phyloP scores from a whole-genome alignment of 92 coral and sea anemone species.

The Virgularia gustaviana region DNA sequence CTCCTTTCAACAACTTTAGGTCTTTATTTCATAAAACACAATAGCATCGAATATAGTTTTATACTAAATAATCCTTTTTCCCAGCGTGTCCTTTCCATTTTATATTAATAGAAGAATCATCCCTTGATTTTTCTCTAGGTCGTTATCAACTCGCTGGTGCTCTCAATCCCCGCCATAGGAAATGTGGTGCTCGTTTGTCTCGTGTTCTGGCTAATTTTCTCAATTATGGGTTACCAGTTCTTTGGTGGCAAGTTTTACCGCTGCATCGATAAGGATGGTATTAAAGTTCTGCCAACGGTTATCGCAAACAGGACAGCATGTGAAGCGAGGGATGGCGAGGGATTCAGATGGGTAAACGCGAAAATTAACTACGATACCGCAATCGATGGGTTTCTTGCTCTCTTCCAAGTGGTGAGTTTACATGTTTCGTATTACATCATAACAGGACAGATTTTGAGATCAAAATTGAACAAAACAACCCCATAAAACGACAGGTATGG shows the following conservation, averaged over 20 bases:
- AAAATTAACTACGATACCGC: constrained; percentile 89
- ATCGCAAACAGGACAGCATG: constrained; percentile 43
- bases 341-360: constrained; percentile 70
- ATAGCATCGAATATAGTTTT: not conserved
- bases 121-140: constrained; percentile 49
- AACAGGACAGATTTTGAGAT: no score
- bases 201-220: constrained; percentile 96
- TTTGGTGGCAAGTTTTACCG: constrained; percentile 83
- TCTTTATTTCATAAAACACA: not conserved
- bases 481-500: no score
- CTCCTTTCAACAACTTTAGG: not conserved
- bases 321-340: constrained; percentile 13
- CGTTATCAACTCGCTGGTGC: constrained; percentile 91
- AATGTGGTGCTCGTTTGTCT: constrained; percentile 89
- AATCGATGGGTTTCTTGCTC: constrained; percentile 80
- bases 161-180: constrained; percentile 96
- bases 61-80: not conserved
- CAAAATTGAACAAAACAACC: no score
- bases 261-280: constrained; percentile 43
- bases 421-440: not conserved
- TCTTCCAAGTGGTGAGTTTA: constrained; percentile 92
- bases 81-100: not conserved
- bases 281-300: not conserved
- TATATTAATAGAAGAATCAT: not conserved
- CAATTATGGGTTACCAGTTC: constrained; percentile 92